Evolutionary conservation across 2,888 invertebrate genomes (phyloP), one percentile per base, ranked within the genome.

Genomic region (Crematogaster levior): DNA sequence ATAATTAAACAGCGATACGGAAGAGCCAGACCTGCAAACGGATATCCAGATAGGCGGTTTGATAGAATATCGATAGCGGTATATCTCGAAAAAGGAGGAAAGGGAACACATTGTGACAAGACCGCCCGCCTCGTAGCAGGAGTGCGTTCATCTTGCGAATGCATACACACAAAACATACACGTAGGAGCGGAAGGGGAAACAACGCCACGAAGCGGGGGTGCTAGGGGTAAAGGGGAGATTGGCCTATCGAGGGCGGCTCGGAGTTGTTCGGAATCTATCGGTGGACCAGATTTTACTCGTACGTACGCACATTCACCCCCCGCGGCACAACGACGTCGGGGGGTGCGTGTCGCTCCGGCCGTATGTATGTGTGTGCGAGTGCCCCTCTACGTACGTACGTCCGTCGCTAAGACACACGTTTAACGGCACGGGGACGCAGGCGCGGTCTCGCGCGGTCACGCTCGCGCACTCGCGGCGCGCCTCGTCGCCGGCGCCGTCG

Each of bases 211-310:
- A 24, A 24, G 43, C 24, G 58, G 18, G 65, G 3, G 46, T 63
- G 74, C 34, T 37, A 12, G 24, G 34, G 27, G 46, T 60, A 10
- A 73, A 15, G 58, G 58, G 48, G 82, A 82, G 40, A 81, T 85
- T 85, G 86, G 84, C 84, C 82, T 88, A 85, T 90, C 80, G 77
- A 40, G 43, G 43, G 21, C 68, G 86, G 81, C 88, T 84, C 84
- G 86, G 84, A 85, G 88, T 88, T 84, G 88, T 87, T 88, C 85
- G 88, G 87, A 86, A 88, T 88, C 88, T 88, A 88, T 88, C 88
- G 88, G 84, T 85, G 85, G 88, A 88, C 88, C 88, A 88, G 88
- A 88, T 88, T 88, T 87, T 84, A 88, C 88, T 84, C 88, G 85
- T 85, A 87, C 88, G 84, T 82, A 84, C 84, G 81, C 83, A 83